Percentiles rank a stretch among this genome's conserved stretches.
phyloP scores from a whole-genome alignment of 2,797 vertebrate genomes.

The Rachycentron canadum region DNA sequence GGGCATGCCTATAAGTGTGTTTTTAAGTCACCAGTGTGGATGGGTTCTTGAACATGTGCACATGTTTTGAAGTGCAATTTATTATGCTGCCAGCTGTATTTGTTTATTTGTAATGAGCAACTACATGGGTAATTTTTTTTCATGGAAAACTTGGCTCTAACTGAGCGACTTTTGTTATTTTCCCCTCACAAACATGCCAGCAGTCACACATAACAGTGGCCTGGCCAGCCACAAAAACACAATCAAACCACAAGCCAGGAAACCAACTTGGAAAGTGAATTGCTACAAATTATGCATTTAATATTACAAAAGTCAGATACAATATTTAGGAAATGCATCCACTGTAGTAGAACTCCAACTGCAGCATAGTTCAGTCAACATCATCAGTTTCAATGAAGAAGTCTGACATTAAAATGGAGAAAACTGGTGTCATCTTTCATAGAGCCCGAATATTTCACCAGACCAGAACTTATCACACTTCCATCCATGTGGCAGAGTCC shows the following conservation, averaged over 20 bases:
- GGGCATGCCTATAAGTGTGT: slow-evolving; percentile 41
- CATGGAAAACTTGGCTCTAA: slow-evolving; percentile 61
- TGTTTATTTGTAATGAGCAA: slow-evolving; percentile 78
- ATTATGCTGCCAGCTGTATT: slow-evolving; percentile 76
- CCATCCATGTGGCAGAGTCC: not conserved
- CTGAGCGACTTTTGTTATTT: slow-evolving; percentile 46
- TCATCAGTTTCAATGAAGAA: not conserved
- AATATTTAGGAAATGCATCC: not conserved
- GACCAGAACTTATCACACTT: not conserved
- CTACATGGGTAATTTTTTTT: slow-evolving; percentile 63
- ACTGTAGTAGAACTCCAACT: not conserved
- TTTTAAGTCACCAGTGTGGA: slow-evolving; percentile 37
- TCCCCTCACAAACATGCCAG: slow-evolving; percentile 46
- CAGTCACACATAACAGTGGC: slow-evolving; percentile 36
- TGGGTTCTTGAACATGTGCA: slow-evolving; percentile 52
- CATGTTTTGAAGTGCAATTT: slow-evolving; percentile 64
- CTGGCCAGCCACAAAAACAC: slow-evolving; percentile 17
- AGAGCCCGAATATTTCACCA: not conserved
- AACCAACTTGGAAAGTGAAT: slow-evolving; percentile 37
- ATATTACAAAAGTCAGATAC: not conserved
- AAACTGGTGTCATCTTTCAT: not conserved
- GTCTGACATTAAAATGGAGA: not conserved
- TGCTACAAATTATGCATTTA: not conserved
- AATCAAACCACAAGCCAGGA: slow-evolving; percentile 38
- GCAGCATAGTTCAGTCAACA: not conserved